Evolutionary conservation across 2,797 vertebrate species (phyloP).

Genomic region (Microctenopoma lineatum): DNA sequence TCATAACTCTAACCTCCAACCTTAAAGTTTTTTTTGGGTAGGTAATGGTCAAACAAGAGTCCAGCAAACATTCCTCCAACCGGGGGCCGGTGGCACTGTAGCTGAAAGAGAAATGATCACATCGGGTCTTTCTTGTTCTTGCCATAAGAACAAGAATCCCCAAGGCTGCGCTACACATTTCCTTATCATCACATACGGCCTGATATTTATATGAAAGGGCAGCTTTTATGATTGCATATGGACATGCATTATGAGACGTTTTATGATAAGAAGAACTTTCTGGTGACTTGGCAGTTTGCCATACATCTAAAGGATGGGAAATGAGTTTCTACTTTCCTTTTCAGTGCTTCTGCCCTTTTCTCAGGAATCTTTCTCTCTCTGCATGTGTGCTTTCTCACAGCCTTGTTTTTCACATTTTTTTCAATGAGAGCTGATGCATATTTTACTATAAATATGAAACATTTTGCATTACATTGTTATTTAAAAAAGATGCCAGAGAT

Average conservation of each 20-base stretch:
- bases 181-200: constrained; percentile 23
- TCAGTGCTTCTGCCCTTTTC: constrained; percentile 34
- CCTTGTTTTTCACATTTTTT: constrained; percentile 47
- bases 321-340: constrained; percentile 41
- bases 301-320: constrained; percentile 32
- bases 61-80: constrained; percentile 19
- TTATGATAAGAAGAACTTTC: constrained; percentile 45
- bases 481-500: constrained; percentile 25
- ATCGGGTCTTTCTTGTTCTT: constrained; percentile 3
- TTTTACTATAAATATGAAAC: constrained; percentile 21
- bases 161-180: neutral
- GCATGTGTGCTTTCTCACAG: constrained; percentile 26
- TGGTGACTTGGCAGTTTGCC: constrained; percentile 41
- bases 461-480: constrained; percentile 27
- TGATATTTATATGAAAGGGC: constrained; percentile 54
- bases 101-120: constrained; percentile 5
- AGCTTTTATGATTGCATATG: constrained; percentile 43
- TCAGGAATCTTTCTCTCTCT: constrained; percentile 24
- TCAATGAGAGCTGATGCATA: constrained; percentile 12
- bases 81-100: constrained; percentile 9
- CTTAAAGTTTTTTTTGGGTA: constrained; percentile 33
- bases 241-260: constrained; percentile 21
- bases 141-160: constrained; percentile 5
- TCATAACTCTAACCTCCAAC: constrained; percentile 50
- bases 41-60: constrained; percentile 26